Conservation (phyloP, 2,888 invertebrate species). For the Brachypterus glaber region DNA sequence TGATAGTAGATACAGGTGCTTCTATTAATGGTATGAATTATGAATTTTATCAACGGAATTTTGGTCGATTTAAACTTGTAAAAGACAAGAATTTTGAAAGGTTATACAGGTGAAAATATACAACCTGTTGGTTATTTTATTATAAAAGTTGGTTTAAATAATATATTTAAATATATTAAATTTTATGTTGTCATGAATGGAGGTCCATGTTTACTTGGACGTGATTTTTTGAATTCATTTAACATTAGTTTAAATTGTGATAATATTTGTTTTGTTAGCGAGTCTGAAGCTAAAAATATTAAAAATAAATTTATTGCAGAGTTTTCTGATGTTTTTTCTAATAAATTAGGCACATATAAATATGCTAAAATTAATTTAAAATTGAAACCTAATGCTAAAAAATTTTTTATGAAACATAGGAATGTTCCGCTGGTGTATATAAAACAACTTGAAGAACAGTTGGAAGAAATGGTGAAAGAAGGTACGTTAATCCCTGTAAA, state of each 20-base stretch:
- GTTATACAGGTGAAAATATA: slow-evolving; percentile 1
- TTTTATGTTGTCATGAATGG: not conserved
- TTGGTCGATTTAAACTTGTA: not conserved
- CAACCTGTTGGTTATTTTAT: not conserved
- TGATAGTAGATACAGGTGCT: slow-evolving; percentile 1
- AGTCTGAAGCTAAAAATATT: not conserved
- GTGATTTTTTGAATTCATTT: not conserved
- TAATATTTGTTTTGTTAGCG: not conserved
- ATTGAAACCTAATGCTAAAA: not conserved
- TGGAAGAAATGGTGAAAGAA: not conserved
- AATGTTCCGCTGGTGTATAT: not conserved
- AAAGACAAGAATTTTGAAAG: not conserved
- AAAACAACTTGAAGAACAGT: not conserved
- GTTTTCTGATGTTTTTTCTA: not conserved
- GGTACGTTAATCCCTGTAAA: not conserved
- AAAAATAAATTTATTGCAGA: not conserved
- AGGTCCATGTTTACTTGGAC: slow-evolving; percentile 1
- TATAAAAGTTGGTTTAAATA: not conserved
- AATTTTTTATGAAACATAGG: not conserved
- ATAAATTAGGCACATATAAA: not conserved
- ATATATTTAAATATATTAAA: slow-evolving; percentile 1
- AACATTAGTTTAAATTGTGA: not conserved
- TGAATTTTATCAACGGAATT: not conserved
- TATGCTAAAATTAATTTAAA: not conserved
- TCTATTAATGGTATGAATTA: slow-evolving; percentile 1